Conservation (phyloP, 2,797 vertebrate genomes). For the Acanthurus tractus region DNA sequence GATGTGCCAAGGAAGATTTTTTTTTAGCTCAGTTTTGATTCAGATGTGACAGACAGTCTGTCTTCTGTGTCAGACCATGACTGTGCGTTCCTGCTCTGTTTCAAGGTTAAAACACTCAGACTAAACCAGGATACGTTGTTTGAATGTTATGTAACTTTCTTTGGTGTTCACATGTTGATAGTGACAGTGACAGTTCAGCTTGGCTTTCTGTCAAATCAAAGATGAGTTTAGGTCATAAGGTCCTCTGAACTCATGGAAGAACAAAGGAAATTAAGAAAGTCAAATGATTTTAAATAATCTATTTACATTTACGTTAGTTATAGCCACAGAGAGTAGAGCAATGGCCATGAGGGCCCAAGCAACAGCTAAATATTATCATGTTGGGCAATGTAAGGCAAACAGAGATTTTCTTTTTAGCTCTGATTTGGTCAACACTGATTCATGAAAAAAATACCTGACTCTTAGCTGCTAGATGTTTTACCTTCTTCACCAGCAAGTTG, state of each 20-base stretch:
- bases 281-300: background rate
- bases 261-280: background rate
- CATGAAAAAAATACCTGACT: background rate
- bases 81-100: constrained; percentile 49
- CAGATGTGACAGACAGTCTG: constrained; percentile 36
- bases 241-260: background rate
- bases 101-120: constrained; percentile 71
- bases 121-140: constrained; percentile 62
- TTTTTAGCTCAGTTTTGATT: constrained; percentile 41
- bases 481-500: too few relatives aligned
- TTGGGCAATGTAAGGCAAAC: too few relatives aligned
- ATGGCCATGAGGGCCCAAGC: background rate
- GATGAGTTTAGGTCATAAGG: background rate
- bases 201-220: background rate
- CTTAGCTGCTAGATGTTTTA: too few relatives aligned
- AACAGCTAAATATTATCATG: background rate
- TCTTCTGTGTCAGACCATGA: constrained; percentile 43
- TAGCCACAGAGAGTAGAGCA: background rate
- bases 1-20: constrained; percentile 22
- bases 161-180: constrained; percentile 48
- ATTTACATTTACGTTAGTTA: background rate
- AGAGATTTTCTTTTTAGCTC: background rate
- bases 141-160: constrained; percentile 39
- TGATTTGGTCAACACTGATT: background rate
- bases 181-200: background rate